Evolutionary conservation across 1,140 invertebrate species (phyloP).

Genomic region (Ridgeia piscesae): DNA sequence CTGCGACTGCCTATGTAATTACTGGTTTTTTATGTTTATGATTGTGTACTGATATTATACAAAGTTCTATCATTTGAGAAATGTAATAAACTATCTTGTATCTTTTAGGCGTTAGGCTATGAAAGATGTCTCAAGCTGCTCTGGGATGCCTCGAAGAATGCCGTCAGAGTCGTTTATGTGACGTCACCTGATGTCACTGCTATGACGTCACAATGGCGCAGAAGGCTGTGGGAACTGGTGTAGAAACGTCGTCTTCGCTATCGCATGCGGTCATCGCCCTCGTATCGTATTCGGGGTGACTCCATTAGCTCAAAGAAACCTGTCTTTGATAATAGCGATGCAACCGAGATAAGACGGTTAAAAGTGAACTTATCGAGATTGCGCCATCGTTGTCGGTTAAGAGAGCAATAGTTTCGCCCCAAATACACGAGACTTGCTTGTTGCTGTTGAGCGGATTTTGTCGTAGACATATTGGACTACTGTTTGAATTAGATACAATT

Average conservation of each 20-base stretch:
- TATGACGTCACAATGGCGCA: not conserved
- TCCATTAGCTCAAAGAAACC: not conserved
- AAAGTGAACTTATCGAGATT: not conserved
- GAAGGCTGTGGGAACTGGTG: not conserved
- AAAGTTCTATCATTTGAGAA: too few species aligned
- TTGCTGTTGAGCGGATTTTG: too few species aligned
- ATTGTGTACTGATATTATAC: too few species aligned
- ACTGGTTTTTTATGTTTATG: too few species aligned
- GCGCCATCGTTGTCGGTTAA: not conserved
- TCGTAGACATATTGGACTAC: too few species aligned
- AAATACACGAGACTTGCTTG: not conserved
- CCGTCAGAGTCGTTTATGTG: too few species aligned
- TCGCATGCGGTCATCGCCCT: not conserved
- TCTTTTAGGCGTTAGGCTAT: too few species aligned
- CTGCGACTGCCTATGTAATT: too few species aligned
- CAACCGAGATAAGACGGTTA: not conserved
- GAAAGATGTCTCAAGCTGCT: too few species aligned
- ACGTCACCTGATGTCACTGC: not conserved
- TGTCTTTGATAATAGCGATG: not conserved
- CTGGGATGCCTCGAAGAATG: too few species aligned
- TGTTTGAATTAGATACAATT: not conserved
- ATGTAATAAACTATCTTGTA: too few species aligned
- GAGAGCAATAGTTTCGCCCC: not conserved
- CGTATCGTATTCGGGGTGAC: not conserved
- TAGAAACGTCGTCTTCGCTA: not conserved